A percentile compares a stretch with the other conserved stretches of the same genome.
Evolutionary conservation across 2,113 vertebrate species (phyloP).

Genomic region (Heptranchias perlo): DNA sequence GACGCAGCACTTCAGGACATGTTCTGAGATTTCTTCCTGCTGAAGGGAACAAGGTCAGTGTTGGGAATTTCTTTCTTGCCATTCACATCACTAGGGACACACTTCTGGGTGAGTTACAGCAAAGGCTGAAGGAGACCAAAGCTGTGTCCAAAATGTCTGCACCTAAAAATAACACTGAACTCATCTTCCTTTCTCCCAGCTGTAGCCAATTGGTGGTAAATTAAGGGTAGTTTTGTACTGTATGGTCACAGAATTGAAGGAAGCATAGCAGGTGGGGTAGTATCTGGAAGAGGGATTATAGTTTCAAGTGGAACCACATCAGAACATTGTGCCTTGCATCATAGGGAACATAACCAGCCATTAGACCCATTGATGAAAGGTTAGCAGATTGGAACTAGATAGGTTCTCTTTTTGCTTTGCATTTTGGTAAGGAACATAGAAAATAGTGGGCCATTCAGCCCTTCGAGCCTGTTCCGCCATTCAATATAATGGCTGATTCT

Average conservation of each 20-base stretch:
- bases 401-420: background rate
- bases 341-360: background rate
- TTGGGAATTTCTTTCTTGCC: background rate
- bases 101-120: too few species aligned
- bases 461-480: too few species aligned
- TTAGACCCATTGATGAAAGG: background rate
- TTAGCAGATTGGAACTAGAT: background rate
- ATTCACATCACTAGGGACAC: too few species aligned
- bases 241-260: too few species aligned
- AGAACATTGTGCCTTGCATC: background rate
- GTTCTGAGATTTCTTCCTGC: too few species aligned
- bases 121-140: background rate
- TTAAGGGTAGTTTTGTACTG: too few species aligned
- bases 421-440: too few species aligned
- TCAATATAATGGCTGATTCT: too few species aligned
- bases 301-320: too few species aligned
- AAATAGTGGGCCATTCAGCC: too few species aligned
- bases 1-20: background rate
- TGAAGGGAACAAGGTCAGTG: background rate
- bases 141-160: background rate
- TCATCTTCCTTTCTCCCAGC: background rate
- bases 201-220: background rate
- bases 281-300: too few species aligned
- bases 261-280: too few species aligned
- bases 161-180: background rate